phyloP scores from a whole-genome alignment of 2,888 invertebrate species.

The Drosophila kambysellisi region DNA sequence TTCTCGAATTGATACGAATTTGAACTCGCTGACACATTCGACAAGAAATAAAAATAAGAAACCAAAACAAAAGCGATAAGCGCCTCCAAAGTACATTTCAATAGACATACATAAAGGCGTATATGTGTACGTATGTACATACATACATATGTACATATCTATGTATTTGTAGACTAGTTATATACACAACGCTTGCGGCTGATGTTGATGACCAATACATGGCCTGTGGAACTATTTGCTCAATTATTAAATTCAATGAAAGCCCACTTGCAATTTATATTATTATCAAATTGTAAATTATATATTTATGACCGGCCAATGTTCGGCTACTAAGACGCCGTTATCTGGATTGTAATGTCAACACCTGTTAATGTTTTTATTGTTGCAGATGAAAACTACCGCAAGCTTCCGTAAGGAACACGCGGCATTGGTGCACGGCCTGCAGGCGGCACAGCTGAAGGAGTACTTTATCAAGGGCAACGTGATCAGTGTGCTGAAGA shows the following conservation, averaged over 20 bases:
- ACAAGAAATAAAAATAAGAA: slow-evolving; percentile 8
- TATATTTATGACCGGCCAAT: slow-evolving; percentile 57
- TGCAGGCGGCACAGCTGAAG: slow-evolving; percentile 89
- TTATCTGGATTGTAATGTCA: slow-evolving; percentile 18
- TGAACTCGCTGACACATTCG: slow-evolving; percentile 68
- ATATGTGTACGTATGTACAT: not conserved
- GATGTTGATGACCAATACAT: slow-evolving; percentile 39
- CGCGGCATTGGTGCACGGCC: slow-evolving; percentile 87
- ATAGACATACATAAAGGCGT: slow-evolving; percentile 10
- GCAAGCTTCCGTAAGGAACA: slow-evolving; percentile 92
- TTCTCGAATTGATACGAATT: slow-evolving; percentile 61
- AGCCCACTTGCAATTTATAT: slow-evolving; percentile 24
- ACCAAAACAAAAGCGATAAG: slow-evolving; percentile 51
- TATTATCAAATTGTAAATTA: slow-evolving; percentile 33
- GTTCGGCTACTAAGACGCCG: slow-evolving; percentile 34
- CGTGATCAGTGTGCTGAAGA: slow-evolving; percentile 91
- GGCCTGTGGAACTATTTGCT: slow-evolving; percentile 19
- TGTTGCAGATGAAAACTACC: slow-evolving; percentile 89
- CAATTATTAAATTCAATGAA: slow-evolving; percentile 18
- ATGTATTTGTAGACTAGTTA: slow-evolving; percentile 7
- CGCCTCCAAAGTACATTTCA: slow-evolving; percentile 13
- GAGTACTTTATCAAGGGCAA: slow-evolving; percentile 89
- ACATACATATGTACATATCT: not conserved
- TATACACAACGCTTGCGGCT: slow-evolving; percentile 37
- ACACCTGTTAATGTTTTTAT: slow-evolving; percentile 2